Base-by-base conservation (phyloP, 64 coral and sea anemone species). In the Montipora sp. region DNA sequence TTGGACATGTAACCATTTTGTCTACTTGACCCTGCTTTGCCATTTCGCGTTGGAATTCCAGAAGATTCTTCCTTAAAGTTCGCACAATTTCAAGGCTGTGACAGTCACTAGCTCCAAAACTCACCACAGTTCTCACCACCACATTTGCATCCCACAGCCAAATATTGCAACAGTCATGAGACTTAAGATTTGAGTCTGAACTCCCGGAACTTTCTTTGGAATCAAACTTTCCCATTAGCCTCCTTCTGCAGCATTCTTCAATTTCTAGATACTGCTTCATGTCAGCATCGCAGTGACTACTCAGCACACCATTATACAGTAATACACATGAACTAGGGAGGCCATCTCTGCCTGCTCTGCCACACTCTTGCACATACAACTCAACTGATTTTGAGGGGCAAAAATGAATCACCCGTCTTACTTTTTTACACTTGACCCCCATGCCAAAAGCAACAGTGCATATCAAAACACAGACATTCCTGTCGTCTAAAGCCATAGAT, bases 1-100 rank as follows among this genome's bases (percentile, higher is more conserved):
- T 96, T 21, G 94, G 90, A 49, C 94, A 96, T 44, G 87, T 75
- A 13, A 96, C 95, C 81, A 96, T 87, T 18, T 73, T 63, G 65
- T 89, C 8, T 16, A 85, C 48, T 78, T 96, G 49, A 67, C 83
- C 75, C n/a, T 92, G 43, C 6, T 67, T 89, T 47, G 59, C 16
- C 80, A 96, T 59, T 2, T 89, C 79, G 79, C 61, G n/a, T 45
- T 92, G 85, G 50, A 85, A 67, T 51, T 90, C 78, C 15, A 92
- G 20, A 76, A 96, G 80, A 46, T 89, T 92, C 21, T 77, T 50
- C 65, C 83, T 79, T 47, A 93, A 85, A 86, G 22, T 74, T 84
- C 95, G 89, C 58, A n/a, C 83, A 7, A 78, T 47, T 10, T 1
- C 12, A 48, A 60, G 9, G 5, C 50, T 43, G 21, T 78, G 55